phyloP scores from a whole-genome alignment of 2,888 invertebrate genomes.

The Caenorhabditis macrosperma region DNA sequence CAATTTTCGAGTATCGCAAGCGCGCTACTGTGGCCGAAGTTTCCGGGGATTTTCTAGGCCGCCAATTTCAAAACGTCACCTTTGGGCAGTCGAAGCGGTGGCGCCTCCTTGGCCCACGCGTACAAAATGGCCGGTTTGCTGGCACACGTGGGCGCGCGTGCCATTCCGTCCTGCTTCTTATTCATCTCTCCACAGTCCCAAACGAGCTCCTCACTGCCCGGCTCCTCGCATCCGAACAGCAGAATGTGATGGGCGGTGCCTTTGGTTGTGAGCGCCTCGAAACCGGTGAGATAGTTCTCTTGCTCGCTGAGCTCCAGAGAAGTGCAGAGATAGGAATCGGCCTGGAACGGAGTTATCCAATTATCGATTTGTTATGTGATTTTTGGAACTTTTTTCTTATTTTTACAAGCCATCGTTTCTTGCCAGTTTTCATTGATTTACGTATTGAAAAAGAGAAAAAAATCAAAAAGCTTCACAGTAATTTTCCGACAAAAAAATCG shows the following conservation, averaged over 20 bases:
- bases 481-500: no score
- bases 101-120: constrained; percentile 95
- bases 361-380: neutral
- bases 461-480: no score
- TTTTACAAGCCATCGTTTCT: neutral
- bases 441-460: no score
- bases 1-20: no score
- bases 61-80: no score
- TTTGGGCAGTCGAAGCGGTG: constrained; percentile 87
- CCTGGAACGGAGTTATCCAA: constrained; percentile 84
- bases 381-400: neutral
- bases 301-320: constrained; percentile 90
- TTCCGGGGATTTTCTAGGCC: no score
- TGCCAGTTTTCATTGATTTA: no score
- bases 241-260: constrained; percentile 94
- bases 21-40: no score
- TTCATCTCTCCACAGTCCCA: constrained; percentile 96
- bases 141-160: constrained; percentile 86
- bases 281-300: constrained; percentile 90
- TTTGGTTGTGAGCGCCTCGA: constrained; percentile 93
- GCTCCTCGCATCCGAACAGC: constrained; percentile 90
- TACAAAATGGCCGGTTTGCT: constrained; percentile 86
- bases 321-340: constrained; percentile 92
- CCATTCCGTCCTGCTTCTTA: constrained; percentile 81
- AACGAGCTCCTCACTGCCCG: constrained; percentile 86